Base-by-base conservation (phyloP, 2,113 vertebrate genomes). In the Theristicus caerulescens region DNA sequence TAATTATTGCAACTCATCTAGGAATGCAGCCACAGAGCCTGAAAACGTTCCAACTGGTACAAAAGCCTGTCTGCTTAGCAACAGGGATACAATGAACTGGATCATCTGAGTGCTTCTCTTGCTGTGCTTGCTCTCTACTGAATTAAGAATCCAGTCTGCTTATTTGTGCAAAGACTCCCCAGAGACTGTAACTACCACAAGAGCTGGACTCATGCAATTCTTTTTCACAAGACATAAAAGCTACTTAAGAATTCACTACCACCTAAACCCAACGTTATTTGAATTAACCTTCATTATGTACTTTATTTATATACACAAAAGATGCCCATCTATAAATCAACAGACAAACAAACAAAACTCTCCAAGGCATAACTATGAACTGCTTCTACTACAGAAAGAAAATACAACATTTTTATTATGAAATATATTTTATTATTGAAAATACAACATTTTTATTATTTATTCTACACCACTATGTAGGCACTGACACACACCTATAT, bases 21-120 rank as follows among this genome's bases (percentile, higher is more conserved):
- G 96, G 85, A 97, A 93, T 52, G 67, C 78, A 96, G 79, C 92
- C 92, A 95, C 51, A 72, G 67, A 95, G 71, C 54, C 79, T 86
- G 94, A 95, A 96, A 94, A 82, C 0, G 13, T 80, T 97, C 93
- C 96, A 96, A 94, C 36, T 94, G 74, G 90, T 96, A 94, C 85
- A 96, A 94, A 96, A 94, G 79, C 67, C 92, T 81, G 82, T 73
- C 74, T 96, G 93, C 93, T 94, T 96, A 96, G 96, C 94, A 97
- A 97, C 96, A 88, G 66, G 40, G 46, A 90, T 55, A 95, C 79
- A 94, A 81, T 83, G 82, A 95, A 65, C 20, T 18, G 74, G 73
- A 95, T 91, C 79, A 93, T 79, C 87, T 12, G 27, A 88, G 91
- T 15, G 40, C 42, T 61, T 6, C 82, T 62, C 87, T 66, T 80